phyloP scores from a whole-genome alignment of 2,797 vertebrate species.

The Kryptopterus vitreolus region DNA sequence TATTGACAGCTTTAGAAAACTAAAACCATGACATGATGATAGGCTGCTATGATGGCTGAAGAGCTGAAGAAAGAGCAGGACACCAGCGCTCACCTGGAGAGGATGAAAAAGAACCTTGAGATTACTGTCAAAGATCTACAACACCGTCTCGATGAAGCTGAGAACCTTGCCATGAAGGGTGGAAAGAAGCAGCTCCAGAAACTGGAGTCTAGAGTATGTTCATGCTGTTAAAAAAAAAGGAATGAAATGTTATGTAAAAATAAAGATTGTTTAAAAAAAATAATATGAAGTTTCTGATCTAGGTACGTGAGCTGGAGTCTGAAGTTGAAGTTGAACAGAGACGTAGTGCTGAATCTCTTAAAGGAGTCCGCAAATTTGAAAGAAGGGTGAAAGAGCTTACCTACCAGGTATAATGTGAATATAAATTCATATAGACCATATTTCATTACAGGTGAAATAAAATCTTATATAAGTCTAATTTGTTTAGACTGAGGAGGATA shows the following conservation, averaged over 20 bases:
- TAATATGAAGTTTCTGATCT: neutral
- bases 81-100: conserved; percentile 78
- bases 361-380: conserved; percentile 84
- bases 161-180: conserved; percentile 87
- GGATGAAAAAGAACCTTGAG: conserved; percentile 85
- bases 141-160: conserved; percentile 57
- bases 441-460: neutral
- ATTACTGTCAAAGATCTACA: conserved; percentile 89
- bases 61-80: conserved; percentile 70
- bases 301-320: conserved; percentile 84
- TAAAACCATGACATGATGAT: neutral
- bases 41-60: conserved; percentile 67
- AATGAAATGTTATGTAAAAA: conserved; percentile 8
- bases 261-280: neutral
- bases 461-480: neutral
- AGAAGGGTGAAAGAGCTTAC: conserved; percentile 80
- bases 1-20: neutral
- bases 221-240: conserved; percentile 43
- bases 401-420: conserved; percentile 73
- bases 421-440: neutral
- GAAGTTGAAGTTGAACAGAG: conserved; percentile 83
- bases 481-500: conserved; percentile 71
- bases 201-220: conserved; percentile 78
- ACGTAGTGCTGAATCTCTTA: conserved; percentile 77
- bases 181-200: conserved; percentile 89